Evolutionary conservation across 2,888 invertebrate species (phyloP).

Genomic region (Ochropleura leucogaster): DNA sequence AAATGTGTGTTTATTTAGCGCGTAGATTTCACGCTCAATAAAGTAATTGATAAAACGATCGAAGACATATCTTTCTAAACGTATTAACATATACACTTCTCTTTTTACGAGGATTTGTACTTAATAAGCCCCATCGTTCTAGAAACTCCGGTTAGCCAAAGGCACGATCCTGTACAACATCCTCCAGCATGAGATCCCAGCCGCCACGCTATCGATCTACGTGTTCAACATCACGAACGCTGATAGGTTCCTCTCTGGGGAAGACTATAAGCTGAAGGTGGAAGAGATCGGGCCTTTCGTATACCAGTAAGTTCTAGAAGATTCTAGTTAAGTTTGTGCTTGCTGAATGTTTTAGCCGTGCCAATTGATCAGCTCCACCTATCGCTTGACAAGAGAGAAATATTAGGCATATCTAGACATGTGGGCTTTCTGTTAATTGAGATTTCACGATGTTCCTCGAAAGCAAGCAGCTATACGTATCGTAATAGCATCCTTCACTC

Average conservation of each 20-base stretch:
- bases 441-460: not conserved
- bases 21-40: not conserved
- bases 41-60: not conserved
- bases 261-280: conserved; percentile 92
- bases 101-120: not conserved
- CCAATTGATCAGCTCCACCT: not conserved
- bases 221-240: conserved; percentile 95
- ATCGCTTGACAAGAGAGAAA: not conserved
- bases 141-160: conserved; percentile 84
- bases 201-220: conserved; percentile 92
- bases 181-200: conserved; percentile 92
- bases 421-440: not conserved
- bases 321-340: not conserved
- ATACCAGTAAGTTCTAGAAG: conserved; percentile 92
- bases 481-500: too few relatives aligned
- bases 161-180: conserved; percentile 91
- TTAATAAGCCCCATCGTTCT: conserved; percentile 8
- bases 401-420: not conserved
- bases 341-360: not conserved
- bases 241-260: conserved; percentile 92
- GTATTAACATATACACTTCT: not conserved
- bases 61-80: not conserved
- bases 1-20: not conserved
- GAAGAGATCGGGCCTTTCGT: conserved; percentile 95
- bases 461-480: not conserved